Evolutionary conservation across 2,113 vertebrate species (phyloP), one percentile per base, ranked within the genome.

Genomic region (Megaceryle torquata): DNA sequence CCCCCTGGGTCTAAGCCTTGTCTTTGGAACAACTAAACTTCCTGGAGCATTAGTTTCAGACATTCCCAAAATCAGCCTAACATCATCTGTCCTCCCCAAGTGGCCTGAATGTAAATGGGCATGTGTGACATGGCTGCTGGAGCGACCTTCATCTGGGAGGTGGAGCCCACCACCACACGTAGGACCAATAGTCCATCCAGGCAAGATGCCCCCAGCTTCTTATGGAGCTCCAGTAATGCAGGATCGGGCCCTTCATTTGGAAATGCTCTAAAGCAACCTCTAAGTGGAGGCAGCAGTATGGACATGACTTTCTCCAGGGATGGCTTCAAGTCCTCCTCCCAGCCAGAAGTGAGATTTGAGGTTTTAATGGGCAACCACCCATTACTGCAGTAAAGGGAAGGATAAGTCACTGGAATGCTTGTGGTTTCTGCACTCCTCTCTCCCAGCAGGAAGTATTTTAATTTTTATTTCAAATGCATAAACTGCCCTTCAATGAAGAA

Each of bases 391-490:
- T 41, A 89, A 96, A 91, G 16, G 69, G 60, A 88, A 91, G 64
- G 53, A 25, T 46, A 93, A 90, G 65, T 48, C 33, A 11, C 44
- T 75, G 81, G 61, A 67, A 80, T 77, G 85, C 46, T 67, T 92
- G 81, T 19, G 75, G 86, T 86, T 93, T 92, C 31, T 65, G n/a
- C 28, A 31, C 46, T 86, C 72, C 35, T 75, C 70, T 54, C 56
- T 68, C 61, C 44, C 86, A 91, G 81, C 70, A 94, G 80, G 35
- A 94, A 86, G n/a, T 20, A 65, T 86, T 95, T 86, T 63, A 35
- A 54, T 84, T 91, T 92, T 80, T 82, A 95, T 76, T 94, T 88
- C 81, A 92, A 95, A 95, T 57, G 41, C 35, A 77, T 75, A 79
- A 94, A 81, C 44, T 65, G 60, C 71, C 72, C 39, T 69, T 71